phyloP scores from a whole-genome alignment of 1,140 invertebrate species.

The Ostrea edulis region DNA sequence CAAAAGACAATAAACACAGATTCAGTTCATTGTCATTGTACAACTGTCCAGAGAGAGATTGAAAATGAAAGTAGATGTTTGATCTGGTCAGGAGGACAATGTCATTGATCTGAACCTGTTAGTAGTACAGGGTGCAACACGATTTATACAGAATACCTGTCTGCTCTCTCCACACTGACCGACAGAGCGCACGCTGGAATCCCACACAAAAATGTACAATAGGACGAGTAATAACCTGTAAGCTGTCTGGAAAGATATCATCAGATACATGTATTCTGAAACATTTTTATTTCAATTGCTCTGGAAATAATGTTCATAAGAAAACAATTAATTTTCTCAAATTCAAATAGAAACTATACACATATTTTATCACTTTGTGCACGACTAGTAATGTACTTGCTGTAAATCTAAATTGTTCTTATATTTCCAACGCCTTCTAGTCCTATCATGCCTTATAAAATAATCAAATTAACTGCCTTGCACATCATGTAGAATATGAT shows the following conservation, averaged over 20 bases:
- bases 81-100: background rate
- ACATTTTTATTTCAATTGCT: background rate
- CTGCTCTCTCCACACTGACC: conserved; percentile 68
- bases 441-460: too few species aligned
- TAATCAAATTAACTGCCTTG: too few species aligned
- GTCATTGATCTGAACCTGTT: background rate
- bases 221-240: conserved; percentile 69
- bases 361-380: background rate
- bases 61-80: conserved; percentile 28
- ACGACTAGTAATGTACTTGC: background rate
- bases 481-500: too few species aligned
- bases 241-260: conserved; percentile 71
- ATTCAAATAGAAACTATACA: background rate
- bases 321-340: too few species aligned
- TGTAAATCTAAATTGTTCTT: background rate
- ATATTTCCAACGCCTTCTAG: background rate
- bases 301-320: too few species aligned
- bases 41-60: background rate
- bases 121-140: conserved; percentile 36
- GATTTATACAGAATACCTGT: conserved; percentile 64
- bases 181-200: conserved; percentile 69
- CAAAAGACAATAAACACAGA: background rate
- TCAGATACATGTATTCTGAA: background rate
- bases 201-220: conserved; percentile 67
- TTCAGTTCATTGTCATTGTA: conserved; percentile 28